Conservation (phyloP, 2,113 vertebrate species). For the Plectropomus leopardus region DNA sequence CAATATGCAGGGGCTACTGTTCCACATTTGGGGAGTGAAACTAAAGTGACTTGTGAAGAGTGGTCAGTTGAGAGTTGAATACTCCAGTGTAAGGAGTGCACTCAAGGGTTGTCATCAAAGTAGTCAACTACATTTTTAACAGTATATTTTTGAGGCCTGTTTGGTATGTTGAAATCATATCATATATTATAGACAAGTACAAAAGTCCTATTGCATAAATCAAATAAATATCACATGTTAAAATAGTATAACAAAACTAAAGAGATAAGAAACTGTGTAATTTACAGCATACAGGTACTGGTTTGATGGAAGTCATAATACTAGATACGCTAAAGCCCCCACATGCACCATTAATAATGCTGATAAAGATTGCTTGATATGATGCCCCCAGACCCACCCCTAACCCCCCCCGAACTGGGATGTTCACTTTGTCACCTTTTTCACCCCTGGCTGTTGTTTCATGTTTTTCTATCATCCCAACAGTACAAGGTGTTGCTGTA, state of each 20-base stretch:
- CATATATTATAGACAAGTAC: background rate
- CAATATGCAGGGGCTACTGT: background rate
- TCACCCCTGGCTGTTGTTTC: background rate
- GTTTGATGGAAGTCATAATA: too few species aligned
- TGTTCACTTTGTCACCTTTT: too few species aligned
- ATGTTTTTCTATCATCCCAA: background rate
- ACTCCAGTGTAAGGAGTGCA: background rate
- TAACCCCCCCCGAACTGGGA: too few species aligned
- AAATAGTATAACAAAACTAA: too few species aligned
- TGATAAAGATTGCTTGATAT: too few species aligned
- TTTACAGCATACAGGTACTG: too few species aligned
- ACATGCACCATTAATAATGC: too few species aligned
- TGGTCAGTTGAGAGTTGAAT: background rate
- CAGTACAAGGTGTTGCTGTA: slow-evolving; percentile 97
- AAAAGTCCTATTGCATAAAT: too few species aligned
- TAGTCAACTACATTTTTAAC: background rate
- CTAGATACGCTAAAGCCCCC: too few species aligned
- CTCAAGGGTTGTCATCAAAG: background rate
- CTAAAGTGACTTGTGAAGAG: background rate
- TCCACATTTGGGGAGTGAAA: background rate
- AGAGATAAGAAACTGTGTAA: too few species aligned
- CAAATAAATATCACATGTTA: too few species aligned
- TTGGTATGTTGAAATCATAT: background rate
- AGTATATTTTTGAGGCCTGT: slow-evolving; percentile 1
- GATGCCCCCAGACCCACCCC: too few species aligned